Evolutionary conservation across 2,797 vertebrate species (phyloP), one percentile per base, ranked within the genome.

Genomic region (Poecilia velifera): DNA sequence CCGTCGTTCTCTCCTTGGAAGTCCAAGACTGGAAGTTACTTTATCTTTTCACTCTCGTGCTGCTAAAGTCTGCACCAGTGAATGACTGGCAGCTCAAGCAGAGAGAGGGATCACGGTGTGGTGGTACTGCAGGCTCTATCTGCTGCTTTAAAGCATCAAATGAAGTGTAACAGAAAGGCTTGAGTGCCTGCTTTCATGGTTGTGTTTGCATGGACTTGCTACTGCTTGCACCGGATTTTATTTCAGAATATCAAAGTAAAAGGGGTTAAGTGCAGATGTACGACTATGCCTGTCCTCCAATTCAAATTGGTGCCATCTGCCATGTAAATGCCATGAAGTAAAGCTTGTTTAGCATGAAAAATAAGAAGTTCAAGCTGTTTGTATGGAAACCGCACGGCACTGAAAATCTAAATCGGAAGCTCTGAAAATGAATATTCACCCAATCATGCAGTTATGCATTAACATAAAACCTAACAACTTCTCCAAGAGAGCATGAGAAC

Each of bases 21-120:
- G 74, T 81, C 66, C 70, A 72, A 72, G 81, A 70, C 46, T 74
- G 73, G 39, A 89, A 78, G 71, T 77, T 82, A 79, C 74, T 86
- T 81, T 74, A 77, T 83, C 68, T 57, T 78, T 76, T 85, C 20
- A 47, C 83, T 91, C 73, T 80, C 59, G 74, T 76, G 78, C 76
- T 73, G 76, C 84, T 79, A 85, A 87, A 91, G 80, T 81, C 83
- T 78, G 66, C 78, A 82, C 87, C 85, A 88, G 90, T 77, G 76
- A 76, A 87, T 88, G 90, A 92, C 74, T 93, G 90, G 76, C 89
- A 92, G 71, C 76, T 79, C 88, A 78, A 80, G 84, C 88, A 80
- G 81, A 81, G 31, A 79, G 57, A 76, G 71, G 75, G 79, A 85
- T 73, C 83, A 74, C 45, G 75, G 66, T 70, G 57, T 80, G 82